Evolutionary conservation across 2,113 vertebrate genomes (phyloP), one percentile per base, ranked within the genome.

Genomic region (Emydura subglobosa): DNA sequence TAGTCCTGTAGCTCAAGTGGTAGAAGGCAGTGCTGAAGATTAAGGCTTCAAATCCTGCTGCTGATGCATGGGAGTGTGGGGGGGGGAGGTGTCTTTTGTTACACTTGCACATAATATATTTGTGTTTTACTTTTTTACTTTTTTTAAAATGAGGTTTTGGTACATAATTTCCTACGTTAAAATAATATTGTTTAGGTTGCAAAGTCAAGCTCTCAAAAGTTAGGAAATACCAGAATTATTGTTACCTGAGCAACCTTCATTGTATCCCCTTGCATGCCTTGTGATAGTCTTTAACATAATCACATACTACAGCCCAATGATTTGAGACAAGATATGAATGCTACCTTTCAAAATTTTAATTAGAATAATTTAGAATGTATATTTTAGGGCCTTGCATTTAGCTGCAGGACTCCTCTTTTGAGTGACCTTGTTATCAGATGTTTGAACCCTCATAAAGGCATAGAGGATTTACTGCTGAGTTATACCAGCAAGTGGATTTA

Each of bases 331-430:
- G 49, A 12, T 74, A 42, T 11, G 10, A 74, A 74, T n/a, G 21
- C 22, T 24, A 74, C 21, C 21, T 42, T 74, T 42, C 68, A 74
- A 42, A 74, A 74, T 42, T 74, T 22, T 74, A 42, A 74, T 39
- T n/a, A 42, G 39, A 42, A 42, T n/a, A 21, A 42, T 74, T 39
- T 39, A 39, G 19, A 17, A 42, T 39, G 34, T n/a, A 24, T 74
- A 74, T 21, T 21, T 42, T 74, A 74, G 47, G 14, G 9, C 53
- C 47, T n/a, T 50, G 3, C 11, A 1, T 1, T 4, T 34, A 61
- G 22, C 55, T 3, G n/a, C 0, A 0, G 3, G 59, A 61, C 80
- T 14, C 34, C 72, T 42, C 34, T 19, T 0, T 7, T 21, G 49
- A 29, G 1, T 10, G 22, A 29, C n/a, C 34, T 61, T 50, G 31